A percentile compares a stretch with the other conserved stretches of the same genome.
Evolutionary conservation across 2,888 invertebrate species (phyloP).

Genomic region (Carabus problematicus): DNA sequence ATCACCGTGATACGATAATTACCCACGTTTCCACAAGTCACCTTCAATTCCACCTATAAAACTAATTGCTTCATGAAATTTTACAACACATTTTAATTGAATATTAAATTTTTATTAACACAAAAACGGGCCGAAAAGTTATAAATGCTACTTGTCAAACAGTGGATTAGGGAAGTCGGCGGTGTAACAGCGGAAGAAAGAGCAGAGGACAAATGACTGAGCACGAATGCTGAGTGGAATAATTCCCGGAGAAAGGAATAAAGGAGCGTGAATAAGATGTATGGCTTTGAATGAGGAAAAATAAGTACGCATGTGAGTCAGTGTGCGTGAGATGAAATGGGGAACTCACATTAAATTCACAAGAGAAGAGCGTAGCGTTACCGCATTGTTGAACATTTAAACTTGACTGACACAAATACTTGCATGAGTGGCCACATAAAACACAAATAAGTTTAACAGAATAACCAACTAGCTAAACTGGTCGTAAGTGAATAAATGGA

Average conservation of each 20-base stretch:
- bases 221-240: slow-evolving; percentile 35
- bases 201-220: slow-evolving; percentile 31
- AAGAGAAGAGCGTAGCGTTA: neutral
- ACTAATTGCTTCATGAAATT: slow-evolving; percentile 2
- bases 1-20: slow-evolving; percentile 27
- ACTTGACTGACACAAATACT: no score
- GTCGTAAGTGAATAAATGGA: no score
- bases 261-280: slow-evolving; percentile 40
- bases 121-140: neutral
- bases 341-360: neutral
- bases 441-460: no score
- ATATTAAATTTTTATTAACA: slow-evolving; percentile 12
- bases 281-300: slow-evolving; percentile 39
- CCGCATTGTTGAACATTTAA: no score
- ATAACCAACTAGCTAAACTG: no score
- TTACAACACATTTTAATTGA: slow-evolving; percentile 15
- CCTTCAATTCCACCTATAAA: slow-evolving; percentile 5
- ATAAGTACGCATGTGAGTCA: slow-evolving; percentile 30
- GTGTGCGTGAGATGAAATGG: no score
- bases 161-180: slow-evolving; percentile 13
- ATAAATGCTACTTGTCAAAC: slow-evolving; percentile 14
- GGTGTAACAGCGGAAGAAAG: slow-evolving; percentile 19
- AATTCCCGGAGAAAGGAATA: slow-evolving; percentile 38
- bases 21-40: slow-evolving; percentile 3
- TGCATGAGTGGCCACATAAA: no score